phyloP scores from a whole-genome alignment of 2,797 vertebrate species.

The Cryptoprocta ferox region DNA sequence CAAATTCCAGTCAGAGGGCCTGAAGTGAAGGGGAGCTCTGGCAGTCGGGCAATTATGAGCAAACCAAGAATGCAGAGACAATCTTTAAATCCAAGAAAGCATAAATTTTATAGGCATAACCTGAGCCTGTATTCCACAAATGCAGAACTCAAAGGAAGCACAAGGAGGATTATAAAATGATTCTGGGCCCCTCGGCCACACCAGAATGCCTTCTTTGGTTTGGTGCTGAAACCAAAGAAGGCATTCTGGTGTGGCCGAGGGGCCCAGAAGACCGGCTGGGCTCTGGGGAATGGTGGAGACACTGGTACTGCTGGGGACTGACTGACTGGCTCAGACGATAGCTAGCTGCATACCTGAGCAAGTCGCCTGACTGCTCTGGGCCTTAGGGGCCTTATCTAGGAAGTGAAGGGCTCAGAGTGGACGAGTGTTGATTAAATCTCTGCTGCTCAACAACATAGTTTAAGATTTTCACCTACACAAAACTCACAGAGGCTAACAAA shows the following conservation, averaged over 20 bases:
- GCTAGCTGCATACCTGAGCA: not conserved
- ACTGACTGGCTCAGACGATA: not conserved
- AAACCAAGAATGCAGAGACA: not conserved
- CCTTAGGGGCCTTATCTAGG: not conserved
- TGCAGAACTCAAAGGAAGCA: not conserved
- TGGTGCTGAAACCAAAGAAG: not conserved
- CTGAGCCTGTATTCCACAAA: not conserved
- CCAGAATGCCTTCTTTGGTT: too few species aligned
- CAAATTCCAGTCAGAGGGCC: not conserved
- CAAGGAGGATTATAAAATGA: not conserved
- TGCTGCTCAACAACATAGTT: not conserved
- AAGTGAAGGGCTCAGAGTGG: not conserved
- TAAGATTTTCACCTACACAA: not conserved
- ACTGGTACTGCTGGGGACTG: not conserved
- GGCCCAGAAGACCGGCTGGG: not conserved
- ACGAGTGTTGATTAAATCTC: not conserved
- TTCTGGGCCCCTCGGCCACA: too few species aligned
- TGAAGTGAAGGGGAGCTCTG: not conserved
- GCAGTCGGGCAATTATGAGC: not conserved
- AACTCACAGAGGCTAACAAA: not conserved
- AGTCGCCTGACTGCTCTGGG: not conserved
- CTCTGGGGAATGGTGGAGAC: not conserved
- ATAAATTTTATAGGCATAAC: not conserved
- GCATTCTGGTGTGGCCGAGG: not conserved
- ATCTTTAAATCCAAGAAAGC: not conserved